Percentiles rank a stretch among this genome's conserved stretches.
These are phyloP conservation scores for Cataglyphis hispanica DNA, from an alignment of 1,140 invertebrate genomes.

Conservation along the genomic window DNA sequence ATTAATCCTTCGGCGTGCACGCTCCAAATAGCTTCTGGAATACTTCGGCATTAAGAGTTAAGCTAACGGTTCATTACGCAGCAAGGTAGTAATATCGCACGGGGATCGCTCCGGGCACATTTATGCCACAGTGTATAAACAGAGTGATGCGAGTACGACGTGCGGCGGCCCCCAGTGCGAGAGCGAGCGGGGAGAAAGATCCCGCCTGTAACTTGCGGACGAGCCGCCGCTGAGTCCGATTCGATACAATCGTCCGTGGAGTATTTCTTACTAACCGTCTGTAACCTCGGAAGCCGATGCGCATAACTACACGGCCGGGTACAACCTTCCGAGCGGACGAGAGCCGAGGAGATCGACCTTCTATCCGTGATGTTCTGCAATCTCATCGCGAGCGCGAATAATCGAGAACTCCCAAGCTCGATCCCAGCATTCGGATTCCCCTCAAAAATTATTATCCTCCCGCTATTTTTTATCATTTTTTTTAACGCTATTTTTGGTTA, in stretches of 20 bases:
- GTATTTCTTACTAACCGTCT: conserved; percentile 69
- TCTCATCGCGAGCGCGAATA: conserved; percentile 49
- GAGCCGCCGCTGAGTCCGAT: conserved; percentile 67
- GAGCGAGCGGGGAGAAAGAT: conserved; percentile 58
- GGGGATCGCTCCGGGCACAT: conserved; percentile 55
- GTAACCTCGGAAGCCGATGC: conserved; percentile 62
- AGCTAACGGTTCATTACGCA: conserved; percentile 62
- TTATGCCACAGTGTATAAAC: conserved; percentile 62
- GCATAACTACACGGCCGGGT: conserved; percentile 49
- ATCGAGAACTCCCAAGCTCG: conserved; percentile 23
- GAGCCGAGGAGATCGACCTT: conserved; percentile 33
- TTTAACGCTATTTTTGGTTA: neutral
- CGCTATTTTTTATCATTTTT: neutral
- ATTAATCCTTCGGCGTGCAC: conserved; percentile 12
- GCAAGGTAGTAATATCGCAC: conserved; percentile 61
- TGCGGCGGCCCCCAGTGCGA: conserved; percentile 48
- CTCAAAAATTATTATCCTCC: conserved; percentile 6
- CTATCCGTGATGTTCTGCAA: conserved; percentile 30
- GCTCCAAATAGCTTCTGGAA: conserved; percentile 55
- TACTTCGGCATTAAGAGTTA: conserved; percentile 60
- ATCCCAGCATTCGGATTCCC: neutral
- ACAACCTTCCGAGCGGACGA: conserved; percentile 47
- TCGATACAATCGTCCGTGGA: conserved; percentile 72
- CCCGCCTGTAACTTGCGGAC: conserved; percentile 42
- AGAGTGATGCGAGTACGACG: conserved; percentile 56